Base-by-base conservation (phyloP, 2,888 invertebrate genomes). In the Lingula anatina region DNA sequence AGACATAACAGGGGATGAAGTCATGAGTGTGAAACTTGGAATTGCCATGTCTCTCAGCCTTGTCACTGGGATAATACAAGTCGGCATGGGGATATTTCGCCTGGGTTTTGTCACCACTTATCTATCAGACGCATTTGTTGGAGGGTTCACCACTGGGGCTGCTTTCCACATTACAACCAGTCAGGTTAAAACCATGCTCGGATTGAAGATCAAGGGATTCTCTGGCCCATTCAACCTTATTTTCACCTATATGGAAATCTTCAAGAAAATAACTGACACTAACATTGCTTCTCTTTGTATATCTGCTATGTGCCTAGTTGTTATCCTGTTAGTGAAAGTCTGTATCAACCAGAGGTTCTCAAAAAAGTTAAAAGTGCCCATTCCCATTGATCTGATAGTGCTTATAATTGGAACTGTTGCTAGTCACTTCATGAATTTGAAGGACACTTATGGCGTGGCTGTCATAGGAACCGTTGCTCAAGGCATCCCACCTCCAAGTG, bases 311-410 rank as follows among this genome's bases (percentile, higher is more conserved):
- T 53, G 61, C 7, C 61, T 68, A 12, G 55, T 59, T 3, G 50
- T 66, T 2, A 61, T 73, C 31, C 38, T 70, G 25, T 46, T 71
- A 21, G 64, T 72, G 3, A 73, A 73, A 46, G 65, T 68, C 41
- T 66, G 62, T 48, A 58, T 74, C 24, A 75, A 74, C 51, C 70
- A 71, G 46, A 55, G 67, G n/a, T 70, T 69, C 50, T 68, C 67
- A 40, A 51, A 64, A 23, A 72, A 66, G 53, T 59, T 72, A 12
- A 62, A 61, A n/a, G 62, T 70, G 7, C 75, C 75, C 0, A 66
- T 77, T 35, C 77, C 77, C 3, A 66, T 68, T 2, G 77, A 77
- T 53, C 60, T 77, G 3, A 55, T 76, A 18, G 68, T 72, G 4
- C 70, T 73, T 7, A 60, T 70, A 3, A 41, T 69, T 5, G 65